Evolutionary conservation across 2,797 vertebrate genomes (phyloP).

Genomic region (Limnodromus scolopaceus): DNA sequence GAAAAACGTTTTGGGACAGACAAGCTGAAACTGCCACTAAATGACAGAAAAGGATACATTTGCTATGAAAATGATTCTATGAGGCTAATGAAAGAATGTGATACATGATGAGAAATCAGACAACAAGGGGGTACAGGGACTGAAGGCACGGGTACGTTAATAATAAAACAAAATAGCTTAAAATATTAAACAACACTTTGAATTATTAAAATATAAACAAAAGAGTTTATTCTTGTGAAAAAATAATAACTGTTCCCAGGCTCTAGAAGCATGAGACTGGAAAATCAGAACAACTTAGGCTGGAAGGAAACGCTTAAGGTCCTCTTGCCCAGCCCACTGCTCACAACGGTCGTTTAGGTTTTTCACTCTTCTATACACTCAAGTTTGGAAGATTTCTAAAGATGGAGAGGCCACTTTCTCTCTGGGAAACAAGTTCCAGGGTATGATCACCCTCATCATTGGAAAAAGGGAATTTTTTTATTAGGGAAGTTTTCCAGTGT

Average conservation of each 20-base stretch:
- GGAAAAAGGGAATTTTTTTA: not conserved
- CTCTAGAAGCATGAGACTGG: not conserved
- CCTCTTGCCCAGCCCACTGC: not conserved
- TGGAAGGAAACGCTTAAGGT: not conserved
- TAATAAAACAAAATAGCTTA: not conserved
- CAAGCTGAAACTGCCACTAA: not conserved
- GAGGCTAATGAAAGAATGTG: not conserved
- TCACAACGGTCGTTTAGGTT: not conserved
- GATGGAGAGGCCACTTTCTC: accelerated
- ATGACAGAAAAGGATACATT: not conserved
- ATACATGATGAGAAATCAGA: not conserved
- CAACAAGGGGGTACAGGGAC: not conserved
- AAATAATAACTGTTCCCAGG: not conserved
- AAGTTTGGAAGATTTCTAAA: not conserved
- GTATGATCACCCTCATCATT: not conserved
- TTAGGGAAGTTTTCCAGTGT: not conserved
- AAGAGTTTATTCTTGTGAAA: not conserved
- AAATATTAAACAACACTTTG: constrained; percentile 31
- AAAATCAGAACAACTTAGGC: not conserved
- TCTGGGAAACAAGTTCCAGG: not conserved
- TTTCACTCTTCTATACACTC: not conserved
- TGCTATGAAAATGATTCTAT: not conserved
- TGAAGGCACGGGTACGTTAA: not conserved
- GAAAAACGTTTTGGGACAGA: not conserved
- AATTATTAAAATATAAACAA: constrained; percentile 48